Evolutionary conservation across 1,140 invertebrate genomes (phyloP).

Genomic region (Oreohelix idahoensis): DNA sequence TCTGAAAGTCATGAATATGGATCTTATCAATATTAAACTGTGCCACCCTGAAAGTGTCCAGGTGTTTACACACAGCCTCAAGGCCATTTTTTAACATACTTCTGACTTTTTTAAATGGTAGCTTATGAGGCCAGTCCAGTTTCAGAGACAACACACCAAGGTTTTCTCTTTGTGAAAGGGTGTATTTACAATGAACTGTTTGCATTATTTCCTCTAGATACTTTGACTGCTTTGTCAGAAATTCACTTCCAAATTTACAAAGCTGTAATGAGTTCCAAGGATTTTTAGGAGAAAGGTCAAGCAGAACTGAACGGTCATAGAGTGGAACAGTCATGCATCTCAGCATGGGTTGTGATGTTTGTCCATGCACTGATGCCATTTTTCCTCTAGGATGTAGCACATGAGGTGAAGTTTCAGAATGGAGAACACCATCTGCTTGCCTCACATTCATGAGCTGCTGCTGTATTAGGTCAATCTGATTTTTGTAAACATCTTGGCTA

Average conservation of each 20-base stretch:
- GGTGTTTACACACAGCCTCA: background rate
- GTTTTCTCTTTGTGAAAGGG: background rate
- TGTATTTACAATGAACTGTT: background rate
- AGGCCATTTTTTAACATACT: background rate
- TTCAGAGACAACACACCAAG: background rate
- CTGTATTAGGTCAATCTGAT: background rate
- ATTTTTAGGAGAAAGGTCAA: background rate
- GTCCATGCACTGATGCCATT: background rate
- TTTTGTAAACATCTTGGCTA: background rate
- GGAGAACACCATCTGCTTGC: background rate
- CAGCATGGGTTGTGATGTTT: background rate
- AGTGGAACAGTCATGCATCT: background rate
- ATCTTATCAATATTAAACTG: background rate
- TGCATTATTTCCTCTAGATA: background rate
- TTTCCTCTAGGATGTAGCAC: background rate
- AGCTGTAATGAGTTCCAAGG: background rate
- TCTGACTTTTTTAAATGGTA: background rate
- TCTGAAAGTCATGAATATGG: background rate
- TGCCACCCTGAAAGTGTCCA: background rate
- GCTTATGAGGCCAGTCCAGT: background rate
- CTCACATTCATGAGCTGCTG: background rate
- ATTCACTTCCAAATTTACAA: slow-evolving; percentile 1
- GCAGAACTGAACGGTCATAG: background rate
- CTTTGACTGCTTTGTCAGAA: background rate
- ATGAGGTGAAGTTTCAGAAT: background rate